Evolutionary conservation across 1,140 invertebrate species (phyloP), one percentile per base, ranked within the genome.

Genomic region (Bursaphelenchus mucronatus): DNA sequence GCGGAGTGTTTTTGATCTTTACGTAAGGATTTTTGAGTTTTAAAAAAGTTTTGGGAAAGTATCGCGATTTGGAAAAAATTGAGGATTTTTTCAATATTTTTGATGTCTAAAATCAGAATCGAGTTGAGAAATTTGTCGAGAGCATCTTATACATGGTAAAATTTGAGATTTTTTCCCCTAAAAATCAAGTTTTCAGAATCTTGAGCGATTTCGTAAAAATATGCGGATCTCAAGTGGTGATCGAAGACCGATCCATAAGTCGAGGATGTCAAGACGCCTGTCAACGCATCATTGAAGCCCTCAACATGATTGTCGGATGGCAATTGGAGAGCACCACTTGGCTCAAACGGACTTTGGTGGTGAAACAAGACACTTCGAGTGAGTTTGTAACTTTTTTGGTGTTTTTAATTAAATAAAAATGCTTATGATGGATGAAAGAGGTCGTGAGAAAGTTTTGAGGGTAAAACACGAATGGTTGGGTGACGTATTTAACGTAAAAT

Each of bases 281-380:
- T 46, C 82, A 83, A 55, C 75, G 90, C 81, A 80, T 93, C 51
- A 86, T 92, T 17, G 91, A 94, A 80, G 88, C 88, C 0, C 87
- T 90, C 54, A 89, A 88, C n/a, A 87, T 87, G 82, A 89, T 94
- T 62, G 91, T 90, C 21, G 90, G 90, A 39, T 89, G 90, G 9
- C 90, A 90, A 75, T 83, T 94, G 57, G 90, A 92, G 79, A 90
- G 92, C 78, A 92, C 91, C 1, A 92, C 90, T 0, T 94, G 91
- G 91, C 78, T 94, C 43, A 84, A 91, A 71, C 85, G 90, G 70
- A 93, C 91, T 82, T 84, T 92, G 57, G 89, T 90, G 65, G 91
- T 94, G 0, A 87, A 88, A 70, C 89, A 90, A 76, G 88, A 89
- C 64, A 87, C 87, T 46, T 11, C 71, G 13, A 68, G 62, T 71